Evolutionary conservation across 2,113 vertebrate genomes (phyloP).

Genomic region (Microcebus murinus): DNA sequence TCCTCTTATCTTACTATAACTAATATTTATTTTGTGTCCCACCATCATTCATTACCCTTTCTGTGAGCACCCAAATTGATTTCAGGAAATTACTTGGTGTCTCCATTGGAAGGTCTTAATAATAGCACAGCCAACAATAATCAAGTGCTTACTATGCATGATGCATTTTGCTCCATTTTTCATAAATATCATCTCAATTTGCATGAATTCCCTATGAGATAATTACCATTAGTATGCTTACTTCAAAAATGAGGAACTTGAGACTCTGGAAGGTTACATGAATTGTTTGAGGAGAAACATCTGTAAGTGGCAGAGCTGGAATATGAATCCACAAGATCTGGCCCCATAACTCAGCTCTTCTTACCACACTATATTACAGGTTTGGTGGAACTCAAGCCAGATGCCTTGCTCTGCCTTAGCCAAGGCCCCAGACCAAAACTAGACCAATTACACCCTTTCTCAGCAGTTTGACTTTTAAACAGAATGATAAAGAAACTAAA

Average conservation of each 20-base stretch:
- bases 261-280: background rate
- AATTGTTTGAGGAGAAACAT: background rate
- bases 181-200: background rate
- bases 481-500: background rate
- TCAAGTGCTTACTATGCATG: background rate
- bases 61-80: background rate
- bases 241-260: background rate
- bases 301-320: background rate
- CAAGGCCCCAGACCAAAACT: background rate
- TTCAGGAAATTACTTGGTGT: background rate
- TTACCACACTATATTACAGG: background rate
- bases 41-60: background rate
- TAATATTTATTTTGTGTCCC: background rate
- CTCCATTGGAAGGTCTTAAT: background rate
- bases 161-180: background rate
- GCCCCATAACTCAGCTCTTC: background rate
- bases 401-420: background rate
- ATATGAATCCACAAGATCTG: background rate
- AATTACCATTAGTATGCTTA: background rate
- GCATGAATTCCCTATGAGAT: background rate
- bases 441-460: background rate
- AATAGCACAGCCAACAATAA: background rate
- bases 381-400: background rate
- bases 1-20: background rate
- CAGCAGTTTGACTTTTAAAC: background rate